Evolutionary conservation across 1,140 invertebrate genomes (phyloP).

Genomic region (Hylaeus anthracinus): DNA sequence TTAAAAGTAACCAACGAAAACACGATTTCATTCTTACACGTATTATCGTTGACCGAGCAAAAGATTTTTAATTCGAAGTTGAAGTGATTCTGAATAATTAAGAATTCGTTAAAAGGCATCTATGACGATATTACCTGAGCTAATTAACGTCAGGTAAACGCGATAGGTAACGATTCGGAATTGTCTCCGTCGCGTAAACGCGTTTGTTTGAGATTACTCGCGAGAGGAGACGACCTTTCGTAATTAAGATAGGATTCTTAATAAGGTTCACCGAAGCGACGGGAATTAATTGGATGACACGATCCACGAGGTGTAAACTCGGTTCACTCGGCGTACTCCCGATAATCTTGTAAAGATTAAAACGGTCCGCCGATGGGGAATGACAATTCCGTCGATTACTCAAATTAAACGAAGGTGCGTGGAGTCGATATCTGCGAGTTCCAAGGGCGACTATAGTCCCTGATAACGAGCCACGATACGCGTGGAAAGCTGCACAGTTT

Average conservation of each 20-base stretch:
- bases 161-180: not conserved
- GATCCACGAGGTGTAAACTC: not conserved
- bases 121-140: too few relatives aligned
- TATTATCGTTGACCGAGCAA: too few relatives aligned
- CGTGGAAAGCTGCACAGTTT: not conserved
- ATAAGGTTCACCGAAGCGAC: not conserved
- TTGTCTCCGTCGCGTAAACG: not conserved
- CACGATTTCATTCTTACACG: too few relatives aligned
- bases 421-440: not conserved
- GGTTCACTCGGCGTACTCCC: not conserved
- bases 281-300: constrained; percentile 19
- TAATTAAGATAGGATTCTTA: not conserved
- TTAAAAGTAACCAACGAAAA: too few relatives aligned
- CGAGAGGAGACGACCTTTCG: not conserved
- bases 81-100: too few relatives aligned
- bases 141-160: not conserved
- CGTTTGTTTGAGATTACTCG: not conserved
- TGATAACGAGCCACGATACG: constrained; percentile 14
- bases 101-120: too few relatives aligned
- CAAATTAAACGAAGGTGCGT: constrained; percentile 26
- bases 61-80: too few relatives aligned
- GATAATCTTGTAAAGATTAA: not conserved
- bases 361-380: not conserved
- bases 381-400: not conserved
- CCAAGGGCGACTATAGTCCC: constrained; percentile 8